Evolutionary conservation across 2,113 vertebrate species (phyloP).

Genomic region (Tragelaphus scriptus): DNA sequence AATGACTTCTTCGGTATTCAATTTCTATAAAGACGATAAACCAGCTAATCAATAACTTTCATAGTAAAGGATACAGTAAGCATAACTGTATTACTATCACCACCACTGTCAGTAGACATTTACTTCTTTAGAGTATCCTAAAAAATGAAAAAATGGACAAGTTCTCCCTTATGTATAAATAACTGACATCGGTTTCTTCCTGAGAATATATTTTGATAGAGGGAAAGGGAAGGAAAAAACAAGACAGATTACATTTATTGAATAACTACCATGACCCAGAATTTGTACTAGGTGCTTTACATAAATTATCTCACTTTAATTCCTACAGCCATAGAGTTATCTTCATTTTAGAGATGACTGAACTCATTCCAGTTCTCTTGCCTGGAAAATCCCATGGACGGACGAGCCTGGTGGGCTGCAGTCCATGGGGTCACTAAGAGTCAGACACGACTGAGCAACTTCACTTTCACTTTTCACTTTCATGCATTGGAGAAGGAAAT

Average conservation of each 20-base stretch:
- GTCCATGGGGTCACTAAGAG: too few relatives aligned
- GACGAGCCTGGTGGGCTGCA: too few relatives aligned
- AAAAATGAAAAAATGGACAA: neutral
- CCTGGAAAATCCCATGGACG: too few relatives aligned
- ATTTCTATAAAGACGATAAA: neutral
- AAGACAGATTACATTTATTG: neutral
- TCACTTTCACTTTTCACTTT: too few relatives aligned
- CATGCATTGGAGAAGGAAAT: too few relatives aligned
- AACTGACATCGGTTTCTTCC: neutral
- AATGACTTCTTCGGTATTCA: neutral
- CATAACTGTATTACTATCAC: neutral
- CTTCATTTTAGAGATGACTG: neutral
- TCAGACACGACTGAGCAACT: too few relatives aligned
- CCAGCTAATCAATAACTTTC: neutral
- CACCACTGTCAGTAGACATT: neutral
- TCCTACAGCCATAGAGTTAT: neutral
- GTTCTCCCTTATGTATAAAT: neutral
- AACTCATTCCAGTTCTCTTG: too few relatives aligned
- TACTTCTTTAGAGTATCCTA: neutral
- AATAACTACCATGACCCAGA: neutral
- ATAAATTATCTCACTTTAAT: conserved; percentile 9
- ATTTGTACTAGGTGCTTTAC: neutral
- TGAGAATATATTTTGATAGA: conserved; percentile 13
- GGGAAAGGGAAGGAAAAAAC: neutral
- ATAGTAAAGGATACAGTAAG: neutral